Evolutionary conservation across 2,888 invertebrate genomes (phyloP), one percentile per base, ranked within the genome.

Genomic region (Tuta absoluta): DNA sequence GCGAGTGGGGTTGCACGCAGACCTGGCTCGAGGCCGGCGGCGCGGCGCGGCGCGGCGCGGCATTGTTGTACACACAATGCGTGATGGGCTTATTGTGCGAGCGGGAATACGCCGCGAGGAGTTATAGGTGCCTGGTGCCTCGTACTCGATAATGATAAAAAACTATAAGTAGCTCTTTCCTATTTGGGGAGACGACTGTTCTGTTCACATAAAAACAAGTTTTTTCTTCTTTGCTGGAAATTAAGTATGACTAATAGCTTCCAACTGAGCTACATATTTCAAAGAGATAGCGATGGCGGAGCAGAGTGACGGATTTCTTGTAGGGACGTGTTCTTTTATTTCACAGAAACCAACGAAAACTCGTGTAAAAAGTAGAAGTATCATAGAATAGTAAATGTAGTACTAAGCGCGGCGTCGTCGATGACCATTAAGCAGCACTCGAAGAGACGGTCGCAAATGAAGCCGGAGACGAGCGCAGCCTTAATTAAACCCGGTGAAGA

Each of bases 401-500:
- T 45, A 17, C 17, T 45, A 17, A 45, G n/a, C 45, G 4, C 10
- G 33, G 8, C 8, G 37, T 37, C 45, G 45, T 7, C 45, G 24
- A 14, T 24, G 11, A 14, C 23, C 23, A 51, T 51, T 51, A 53
- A 33, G 14, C 33, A 57, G 33, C 33, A 14, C 57, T 33, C 24
- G n/a, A 57, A 57, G 57, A 33, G 51, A 57, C 17, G 57, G 45
- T 59, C 21, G 59, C 33, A 41, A 41, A 59, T 56, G 38, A 38
- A 59, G 21, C 11, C 24, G 28, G 23, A 41, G 57, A 49, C 65
- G 63, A 57, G 57, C 56, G 49, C 51, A 28, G 66, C 62, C 65
- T 68, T 66, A 63, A 68, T 68, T 68, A 65, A 66, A 68, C 57
- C 53, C 56, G 61, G 51, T 64, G 64, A 66, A 65, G 68, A 66